Base-by-base conservation (phyloP, 1,140 invertebrate species). In the Elysia chlorotica region DNA sequence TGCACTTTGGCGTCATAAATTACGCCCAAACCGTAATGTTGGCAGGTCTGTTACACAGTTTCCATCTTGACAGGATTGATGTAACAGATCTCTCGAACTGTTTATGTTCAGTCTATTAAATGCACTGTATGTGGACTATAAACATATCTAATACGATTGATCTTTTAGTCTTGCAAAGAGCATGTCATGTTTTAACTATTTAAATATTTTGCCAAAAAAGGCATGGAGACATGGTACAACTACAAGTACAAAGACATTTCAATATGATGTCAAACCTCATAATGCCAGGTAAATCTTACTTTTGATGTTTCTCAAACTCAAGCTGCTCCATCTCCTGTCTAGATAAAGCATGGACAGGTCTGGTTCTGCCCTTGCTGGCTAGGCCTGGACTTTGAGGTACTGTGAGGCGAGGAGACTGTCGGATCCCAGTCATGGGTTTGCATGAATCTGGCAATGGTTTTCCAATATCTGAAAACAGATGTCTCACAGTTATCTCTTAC, bases 241-340 rank as follows among this genome's bases (percentile, higher is more conserved):
- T 17, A 59, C 57, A 48, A 48, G 10, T 48, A 59, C 41, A 48
- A 14, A n/a, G 10, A 48, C 10, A 10, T 48, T n/a, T 48, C 41
- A 48, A 48, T 48, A 48, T 48, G n/a, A 14, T 48, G 10, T 48
- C 41, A 48, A 48, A 48, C n/a, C n/a, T n/a, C n/a, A n/a, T n/a
- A n/a, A n/a, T 65, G 31, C 33, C 53, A 53, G 19, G 6, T 3
- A 23, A 54, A 41, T 41, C 76, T 65, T 76, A 85, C 84, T 82
- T 81, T 70, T 82, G 80, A 66, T 85, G 83, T 69, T 86, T 82
- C 65, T 87, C 81, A 10, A 82, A 23, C 77, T 87, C 86, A 65
- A 76, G 71, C 38, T 82, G 75, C 57, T 87, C 86, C n/a, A 78
- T 38, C 30, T 87, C 83, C 53, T 78, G 70, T 31, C 78, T 77